These are phyloP conservation scores for Chironex yamaguchii DNA, from an alignment of 30 jellyfish, hydroid and myxozoan species.

Conservation along the genomic window DNA sequence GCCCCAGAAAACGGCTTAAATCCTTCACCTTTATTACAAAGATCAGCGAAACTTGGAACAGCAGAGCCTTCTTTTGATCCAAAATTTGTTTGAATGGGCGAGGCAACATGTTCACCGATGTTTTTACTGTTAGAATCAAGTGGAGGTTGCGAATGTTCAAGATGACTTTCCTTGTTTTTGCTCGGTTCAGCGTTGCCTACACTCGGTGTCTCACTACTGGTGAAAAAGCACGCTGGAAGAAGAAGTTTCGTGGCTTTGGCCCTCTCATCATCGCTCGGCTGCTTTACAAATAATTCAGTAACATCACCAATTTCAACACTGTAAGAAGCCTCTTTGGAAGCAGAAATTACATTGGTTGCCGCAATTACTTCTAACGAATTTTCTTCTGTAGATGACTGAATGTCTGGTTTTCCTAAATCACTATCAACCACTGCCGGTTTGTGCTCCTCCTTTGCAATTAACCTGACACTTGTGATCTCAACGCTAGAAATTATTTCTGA, in stretches of 20 bases:
- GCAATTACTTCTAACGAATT: too few species aligned
- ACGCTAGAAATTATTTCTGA: too few species aligned
- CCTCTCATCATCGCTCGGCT: constrained; percentile 46
- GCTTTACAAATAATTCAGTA: constrained; percentile 25
- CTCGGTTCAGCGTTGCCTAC: background rate
- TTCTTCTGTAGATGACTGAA: background rate
- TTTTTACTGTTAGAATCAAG: background rate
- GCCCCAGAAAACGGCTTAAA: background rate
- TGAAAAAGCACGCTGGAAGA: constrained; percentile 85
- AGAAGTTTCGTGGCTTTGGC: constrained; percentile 77
- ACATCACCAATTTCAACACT: background rate
- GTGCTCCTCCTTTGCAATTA: too few species aligned
- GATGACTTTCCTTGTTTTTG: background rate
- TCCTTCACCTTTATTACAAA: background rate
- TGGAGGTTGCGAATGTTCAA: background rate
- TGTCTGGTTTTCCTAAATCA: background rate
- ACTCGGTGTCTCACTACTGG: constrained; percentile 27
- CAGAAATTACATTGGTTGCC: background rate
- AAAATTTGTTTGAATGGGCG: background rate
- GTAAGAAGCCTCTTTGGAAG: too few species aligned
- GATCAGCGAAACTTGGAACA: background rate
- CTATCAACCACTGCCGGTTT: background rate
- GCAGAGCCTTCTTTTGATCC: background rate
- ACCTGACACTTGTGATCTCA: too few species aligned
- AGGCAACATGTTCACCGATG: background rate